Evolutionary conservation across 2,888 invertebrate species (phyloP).

Genomic region (Acronicta psi): DNA sequence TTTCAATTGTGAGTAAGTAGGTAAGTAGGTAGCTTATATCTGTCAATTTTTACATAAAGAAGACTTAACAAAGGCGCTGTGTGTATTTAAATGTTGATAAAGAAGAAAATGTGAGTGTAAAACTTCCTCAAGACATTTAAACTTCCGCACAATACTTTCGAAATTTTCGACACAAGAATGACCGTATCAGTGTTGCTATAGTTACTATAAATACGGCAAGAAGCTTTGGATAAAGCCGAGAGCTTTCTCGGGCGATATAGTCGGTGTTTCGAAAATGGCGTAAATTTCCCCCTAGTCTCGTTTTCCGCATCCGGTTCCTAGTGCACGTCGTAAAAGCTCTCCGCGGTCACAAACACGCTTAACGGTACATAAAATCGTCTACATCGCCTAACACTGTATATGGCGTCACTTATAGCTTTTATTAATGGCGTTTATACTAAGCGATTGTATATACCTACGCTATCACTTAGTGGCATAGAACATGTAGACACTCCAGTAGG

Average conservation of each 20-base stretch:
- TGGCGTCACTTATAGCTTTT: conserved; percentile 9
- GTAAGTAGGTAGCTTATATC: no score
- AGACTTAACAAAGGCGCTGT: background rate
- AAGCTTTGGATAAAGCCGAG: conserved; percentile 44
- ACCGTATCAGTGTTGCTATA: conserved; percentile 17
- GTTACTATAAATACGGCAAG: conserved; percentile 46
- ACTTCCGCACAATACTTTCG: conserved; percentile 9
- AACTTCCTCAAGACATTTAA: conserved; percentile 10
- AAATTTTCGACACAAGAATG: conserved; percentile 13
- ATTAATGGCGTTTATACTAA: conserved; percentile 1
- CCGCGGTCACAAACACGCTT: conserved; percentile 32
- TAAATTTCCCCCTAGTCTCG: conserved; percentile 42
- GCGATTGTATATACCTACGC: background rate
- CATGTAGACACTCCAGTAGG: no score
- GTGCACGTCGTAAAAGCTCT: conserved; percentile 37
- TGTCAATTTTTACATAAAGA: background rate
- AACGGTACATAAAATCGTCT: conserved; percentile 39
- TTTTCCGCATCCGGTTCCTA: conserved; percentile 33
- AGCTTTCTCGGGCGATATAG: conserved; percentile 27
- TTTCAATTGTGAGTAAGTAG: background rate
- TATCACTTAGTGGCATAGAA: background rate
- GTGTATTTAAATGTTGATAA: conserved; percentile 16
- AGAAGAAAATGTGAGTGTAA: conserved; percentile 11
- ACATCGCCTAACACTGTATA: conserved; percentile 25
- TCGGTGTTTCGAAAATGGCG: conserved; percentile 20